Percentiles rank a stretch among this genome's conserved stretches.
phyloP scores from a whole-genome alignment of 2,113 vertebrate genomes.

The Cephalopholis sonnerati region DNA sequence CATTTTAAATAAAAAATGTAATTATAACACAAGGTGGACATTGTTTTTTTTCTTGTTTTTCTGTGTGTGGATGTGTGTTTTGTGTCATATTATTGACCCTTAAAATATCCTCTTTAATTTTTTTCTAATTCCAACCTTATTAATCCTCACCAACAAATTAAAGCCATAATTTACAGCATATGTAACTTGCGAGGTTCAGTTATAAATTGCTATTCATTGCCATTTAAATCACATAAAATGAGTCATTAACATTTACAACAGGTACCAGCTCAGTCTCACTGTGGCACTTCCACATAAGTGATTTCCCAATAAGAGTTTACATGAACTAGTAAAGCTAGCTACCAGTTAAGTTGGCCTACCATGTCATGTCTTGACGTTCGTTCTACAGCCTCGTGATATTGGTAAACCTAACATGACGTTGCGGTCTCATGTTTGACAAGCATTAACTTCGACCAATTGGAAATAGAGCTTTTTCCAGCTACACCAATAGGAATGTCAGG shows the following conservation, averaged over 20 bases:
- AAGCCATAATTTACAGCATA: constrained; percentile 12
- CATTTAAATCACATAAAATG: not conserved
- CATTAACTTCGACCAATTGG: constrained; percentile 70
- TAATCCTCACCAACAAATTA: not conserved
- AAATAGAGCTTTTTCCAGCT: not conserved
- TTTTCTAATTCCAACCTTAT: not conserved
- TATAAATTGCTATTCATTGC: not conserved
- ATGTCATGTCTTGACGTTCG: constrained; percentile 83
- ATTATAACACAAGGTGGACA: not conserved
- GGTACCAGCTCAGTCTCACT: not conserved
- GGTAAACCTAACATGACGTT: constrained; percentile 89
- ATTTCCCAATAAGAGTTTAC: constrained; percentile 44
- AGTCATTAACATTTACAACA: not conserved
- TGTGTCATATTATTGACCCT: not conserved
- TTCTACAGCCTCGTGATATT: constrained; percentile 85
- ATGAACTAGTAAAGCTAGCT: constrained; percentile 74
- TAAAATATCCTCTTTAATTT: not conserved
- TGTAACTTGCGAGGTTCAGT: not conserved
- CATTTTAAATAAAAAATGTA: not conserved
- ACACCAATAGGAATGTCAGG: constrained; percentile 69
- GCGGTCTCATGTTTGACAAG: constrained; percentile 71
- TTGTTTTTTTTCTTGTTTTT: constrained; percentile 3
- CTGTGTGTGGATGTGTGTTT: not conserved
- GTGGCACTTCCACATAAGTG: not conserved
- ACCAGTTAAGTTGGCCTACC: constrained; percentile 78